Evolutionary conservation across 2,797 vertebrate species (phyloP).

Genomic region (Coilia nasus): DNA sequence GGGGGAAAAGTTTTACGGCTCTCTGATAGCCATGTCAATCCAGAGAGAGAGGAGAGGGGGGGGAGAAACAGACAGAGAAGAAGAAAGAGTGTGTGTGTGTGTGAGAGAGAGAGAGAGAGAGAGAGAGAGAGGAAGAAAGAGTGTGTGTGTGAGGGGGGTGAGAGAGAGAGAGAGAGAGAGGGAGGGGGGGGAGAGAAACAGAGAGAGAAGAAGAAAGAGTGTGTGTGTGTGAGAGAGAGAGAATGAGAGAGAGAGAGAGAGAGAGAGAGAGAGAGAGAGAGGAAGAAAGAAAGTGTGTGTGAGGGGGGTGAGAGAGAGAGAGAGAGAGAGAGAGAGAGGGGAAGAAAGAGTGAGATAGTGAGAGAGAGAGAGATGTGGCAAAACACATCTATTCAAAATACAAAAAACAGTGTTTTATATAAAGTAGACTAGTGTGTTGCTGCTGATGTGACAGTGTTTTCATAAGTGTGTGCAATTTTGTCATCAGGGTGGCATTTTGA

Average conservation of each 20-base stretch:
- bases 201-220: no score
- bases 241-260: background rate
- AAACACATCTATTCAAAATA: no score
- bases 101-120: background rate
- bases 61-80: background rate
- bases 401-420: no score
- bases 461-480: no score
- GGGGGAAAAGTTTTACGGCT: constrained; percentile 47
- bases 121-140: background rate
- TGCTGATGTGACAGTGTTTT: no score
- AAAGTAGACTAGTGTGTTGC: no score
- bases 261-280: background rate
- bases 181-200: background rate
- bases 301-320: background rate
- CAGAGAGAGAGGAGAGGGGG: background rate
- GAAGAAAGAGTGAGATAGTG: constrained; percentile 41
- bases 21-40: constrained; percentile 18
- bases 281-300: background rate
- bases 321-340: background rate
- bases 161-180: background rate
- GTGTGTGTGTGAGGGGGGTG: no score
- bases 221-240: background rate
- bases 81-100: background rate
- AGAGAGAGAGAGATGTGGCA: constrained; percentile 32
- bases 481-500: no score